Conservation (phyloP, 2,113 vertebrate genomes). For the Campylomormyrus numenius region DNA sequence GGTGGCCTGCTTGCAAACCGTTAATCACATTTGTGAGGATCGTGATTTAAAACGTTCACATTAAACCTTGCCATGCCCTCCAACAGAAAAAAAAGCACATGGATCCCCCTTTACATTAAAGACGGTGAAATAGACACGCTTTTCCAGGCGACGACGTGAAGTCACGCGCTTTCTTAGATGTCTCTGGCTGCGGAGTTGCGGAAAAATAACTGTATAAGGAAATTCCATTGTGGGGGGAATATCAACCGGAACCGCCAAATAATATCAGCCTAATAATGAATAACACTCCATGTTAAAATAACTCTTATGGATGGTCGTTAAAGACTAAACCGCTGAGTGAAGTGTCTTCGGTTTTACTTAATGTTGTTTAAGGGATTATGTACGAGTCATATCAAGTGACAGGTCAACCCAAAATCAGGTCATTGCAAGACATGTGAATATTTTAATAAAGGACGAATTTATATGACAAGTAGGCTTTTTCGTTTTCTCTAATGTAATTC, state of each 20-base stretch:
- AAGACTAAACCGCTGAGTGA: not conserved
- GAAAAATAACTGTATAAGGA: not conserved
- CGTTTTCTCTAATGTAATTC: not conserved
- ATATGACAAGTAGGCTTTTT: not conserved
- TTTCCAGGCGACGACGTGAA: not conserved
- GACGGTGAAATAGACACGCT: not conserved
- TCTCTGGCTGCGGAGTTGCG: not conserved
- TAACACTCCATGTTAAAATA: not conserved
- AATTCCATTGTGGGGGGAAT: not conserved
- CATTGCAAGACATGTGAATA: not conserved
- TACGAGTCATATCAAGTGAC: not conserved
- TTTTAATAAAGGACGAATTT: not conserved
- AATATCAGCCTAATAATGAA: not conserved
- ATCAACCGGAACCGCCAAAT: not conserved
- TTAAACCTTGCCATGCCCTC: not conserved
- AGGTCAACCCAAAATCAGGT: not conserved
- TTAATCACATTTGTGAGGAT: not conserved
- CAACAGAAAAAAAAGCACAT: not conserved
- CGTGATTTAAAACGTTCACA: not conserved
- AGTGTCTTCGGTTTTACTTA: not conserved
- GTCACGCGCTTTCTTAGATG: not conserved
- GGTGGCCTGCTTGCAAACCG: not conserved
- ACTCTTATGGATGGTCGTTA: not conserved
- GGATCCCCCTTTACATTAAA: not conserved
- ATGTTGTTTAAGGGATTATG: not conserved